Evolutionary conservation across 2,888 invertebrate genomes (phyloP), one percentile per base, ranked within the genome.

Genomic region (Spisula solida): DNA sequence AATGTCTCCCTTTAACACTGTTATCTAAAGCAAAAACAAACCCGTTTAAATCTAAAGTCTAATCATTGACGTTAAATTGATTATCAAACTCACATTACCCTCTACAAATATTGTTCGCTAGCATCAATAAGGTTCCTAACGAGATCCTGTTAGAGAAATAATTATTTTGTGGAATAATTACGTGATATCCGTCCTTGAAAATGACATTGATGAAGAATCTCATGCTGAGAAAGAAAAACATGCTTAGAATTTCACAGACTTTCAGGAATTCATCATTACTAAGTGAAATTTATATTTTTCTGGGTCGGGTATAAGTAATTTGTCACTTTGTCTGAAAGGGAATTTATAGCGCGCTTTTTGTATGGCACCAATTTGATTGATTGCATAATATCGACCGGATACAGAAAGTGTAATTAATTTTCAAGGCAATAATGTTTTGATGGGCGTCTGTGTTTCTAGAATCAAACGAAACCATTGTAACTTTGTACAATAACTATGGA

Each of bases 341-440:
- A 56, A 70, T 29, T 29, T 70, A 56, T n/a, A 2, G 31, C 75
- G 14, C 31, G 16, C 18, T 34, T 75, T 75, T 75, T 75, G 75
- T 25, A 16, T 10, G 18, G 34, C 31, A 75, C 20, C 75, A 75
- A 75, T 75, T 31, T 4, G 31, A 34, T 34, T 75, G 75, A 75
- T 75, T 75, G 25, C 34, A 34, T 75, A 75, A 18, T 75, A 75
- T 75, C 31, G 75, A 75, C 16, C 16, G 12, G 18, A 18, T 75
- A 25, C 75, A 2, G 75, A 75, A 75, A 75, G 29, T 31, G 34
- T 75, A 75, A 75, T 75, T 75, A 75, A 75, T 75, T 75, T 31
- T 75, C 34, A 16, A 75, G 18, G 75, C 34, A 75, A 75, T 75
- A 5, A 75, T 34, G 25, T 75, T 75, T 75, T 34, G 34, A 34